phyloP scores from a whole-genome alignment of 2,888 invertebrate genomes.

The Tenthredo amoena region DNA sequence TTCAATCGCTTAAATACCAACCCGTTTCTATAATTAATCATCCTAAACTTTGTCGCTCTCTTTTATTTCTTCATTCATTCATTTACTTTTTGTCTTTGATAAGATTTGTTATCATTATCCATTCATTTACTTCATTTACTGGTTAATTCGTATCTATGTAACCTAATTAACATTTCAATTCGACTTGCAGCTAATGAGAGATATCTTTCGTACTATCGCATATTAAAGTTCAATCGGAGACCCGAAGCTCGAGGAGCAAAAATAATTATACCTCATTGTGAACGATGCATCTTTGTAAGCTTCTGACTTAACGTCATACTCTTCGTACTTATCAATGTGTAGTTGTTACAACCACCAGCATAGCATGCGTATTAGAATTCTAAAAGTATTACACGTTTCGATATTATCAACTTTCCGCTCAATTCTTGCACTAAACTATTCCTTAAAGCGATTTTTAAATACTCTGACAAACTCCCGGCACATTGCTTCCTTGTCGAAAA shows the following conservation, averaged over 20 bases:
- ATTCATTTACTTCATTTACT: background rate
- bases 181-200: slow-evolving; percentile 34
- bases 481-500: background rate
- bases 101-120: background rate
- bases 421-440: background rate
- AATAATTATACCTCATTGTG: slow-evolving; percentile 10
- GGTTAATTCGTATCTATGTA: background rate
- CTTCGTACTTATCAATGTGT: slow-evolving; percentile 30
- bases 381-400: background rate
- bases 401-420: background rate
- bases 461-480: background rate
- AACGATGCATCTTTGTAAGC: slow-evolving; percentile 35
- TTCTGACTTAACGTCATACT: slow-evolving; percentile 28
- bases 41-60: background rate
- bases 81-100: background rate
- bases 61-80: background rate
- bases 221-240: background rate
- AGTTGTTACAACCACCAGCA: background rate
- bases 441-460: background rate
- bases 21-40: background rate
- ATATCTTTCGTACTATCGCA: background rate
- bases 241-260: background rate
- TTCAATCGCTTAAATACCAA: background rate
- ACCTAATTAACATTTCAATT: background rate
- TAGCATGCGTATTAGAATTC: background rate